phyloP scores from a whole-genome alignment of 1,140 invertebrate genomes.

The Drosophila bocki region DNA sequence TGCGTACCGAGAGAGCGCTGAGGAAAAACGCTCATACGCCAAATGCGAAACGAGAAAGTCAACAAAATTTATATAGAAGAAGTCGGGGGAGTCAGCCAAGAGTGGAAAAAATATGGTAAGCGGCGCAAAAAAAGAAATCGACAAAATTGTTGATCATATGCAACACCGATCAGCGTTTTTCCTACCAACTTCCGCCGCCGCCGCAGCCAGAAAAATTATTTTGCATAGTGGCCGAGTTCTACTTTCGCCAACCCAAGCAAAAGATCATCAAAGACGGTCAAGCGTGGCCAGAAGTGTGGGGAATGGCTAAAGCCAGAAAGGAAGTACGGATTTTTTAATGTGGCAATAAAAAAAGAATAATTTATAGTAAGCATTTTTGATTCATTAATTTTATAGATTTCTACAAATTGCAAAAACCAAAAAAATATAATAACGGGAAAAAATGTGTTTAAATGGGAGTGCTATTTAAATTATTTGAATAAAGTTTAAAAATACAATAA shows the following conservation, averaged over 20 bases:
- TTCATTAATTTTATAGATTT: slow-evolving; percentile 2
- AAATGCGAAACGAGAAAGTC: slow-evolving; percentile 77
- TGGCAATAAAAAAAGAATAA: not conserved
- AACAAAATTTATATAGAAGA: slow-evolving; percentile 48
- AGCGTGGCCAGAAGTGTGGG: slow-evolving; percentile 17
- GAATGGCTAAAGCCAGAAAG: slow-evolving; percentile 1
- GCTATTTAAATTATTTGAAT: no score
- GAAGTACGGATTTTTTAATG: slow-evolving; percentile 13
- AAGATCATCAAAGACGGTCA: slow-evolving; percentile 48
- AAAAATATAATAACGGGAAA: fast-evolving
- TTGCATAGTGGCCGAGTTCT: slow-evolving; percentile 68
- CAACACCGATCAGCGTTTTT: slow-evolving; percentile 55
- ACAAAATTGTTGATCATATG: slow-evolving; percentile 40
- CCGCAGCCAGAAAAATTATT: slow-evolving; percentile 21
- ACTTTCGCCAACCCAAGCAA: slow-evolving; percentile 59
- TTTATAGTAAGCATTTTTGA: slow-evolving; percentile 5
- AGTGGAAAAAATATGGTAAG: slow-evolving; percentile 13
- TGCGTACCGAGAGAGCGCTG: slow-evolving; percentile 50
- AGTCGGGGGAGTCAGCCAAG: slow-evolving; percentile 39
- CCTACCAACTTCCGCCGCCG: slow-evolving; percentile 62
- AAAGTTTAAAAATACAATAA: not conserved
- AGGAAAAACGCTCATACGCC: slow-evolving; percentile 24
- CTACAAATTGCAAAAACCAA: not conserved
- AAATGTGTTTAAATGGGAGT: no score
- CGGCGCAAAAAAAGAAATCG: slow-evolving; percentile 7